These are phyloP conservation scores for Anolis apletophallus DNA, from an alignment of 2,797 vertebrate genomes.

Conservation along the genomic window DNA sequence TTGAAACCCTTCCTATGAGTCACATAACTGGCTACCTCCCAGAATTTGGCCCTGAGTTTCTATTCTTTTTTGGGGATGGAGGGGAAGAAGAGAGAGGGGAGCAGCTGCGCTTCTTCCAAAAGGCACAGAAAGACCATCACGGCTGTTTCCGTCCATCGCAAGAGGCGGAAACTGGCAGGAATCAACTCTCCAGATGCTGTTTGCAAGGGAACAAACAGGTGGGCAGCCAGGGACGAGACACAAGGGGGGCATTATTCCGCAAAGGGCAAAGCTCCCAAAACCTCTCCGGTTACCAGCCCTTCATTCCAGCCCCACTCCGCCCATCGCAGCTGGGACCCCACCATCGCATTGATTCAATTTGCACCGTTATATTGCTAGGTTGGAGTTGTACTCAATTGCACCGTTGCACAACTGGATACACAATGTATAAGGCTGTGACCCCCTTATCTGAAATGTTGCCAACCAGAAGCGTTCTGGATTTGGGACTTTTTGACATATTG, in stretches of 20 bases:
- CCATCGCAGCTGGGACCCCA: not conserved
- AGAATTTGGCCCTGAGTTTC: not conserved
- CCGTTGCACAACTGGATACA: too few species aligned
- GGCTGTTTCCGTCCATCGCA: not conserved
- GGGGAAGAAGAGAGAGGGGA: too few species aligned
- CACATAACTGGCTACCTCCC: not conserved
- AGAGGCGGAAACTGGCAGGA: not conserved
- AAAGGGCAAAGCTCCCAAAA: not conserved
- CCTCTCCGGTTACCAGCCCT: not conserved
- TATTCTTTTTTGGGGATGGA: not conserved
- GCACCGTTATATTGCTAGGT: too few species aligned
- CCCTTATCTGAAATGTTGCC: too few species aligned
- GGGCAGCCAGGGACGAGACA: not conserved
- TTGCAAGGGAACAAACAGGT: not conserved
- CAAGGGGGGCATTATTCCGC: not conserved
- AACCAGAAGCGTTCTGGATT: too few species aligned
- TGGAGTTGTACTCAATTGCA: too few species aligned
- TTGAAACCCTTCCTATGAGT: not conserved
- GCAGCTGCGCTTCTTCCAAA: not conserved
- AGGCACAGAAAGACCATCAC: not conserved
- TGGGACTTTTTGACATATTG: too few species aligned
- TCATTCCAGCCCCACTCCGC: not conserved
- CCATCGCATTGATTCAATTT: too few species aligned
- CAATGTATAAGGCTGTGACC: too few species aligned
- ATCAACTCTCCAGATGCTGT: not conserved